A percentile compares a stretch with the other conserved stretches of the same genome.
Conservation (phyloP, 2,113 vertebrate genomes). For the Anhinga rufa region DNA sequence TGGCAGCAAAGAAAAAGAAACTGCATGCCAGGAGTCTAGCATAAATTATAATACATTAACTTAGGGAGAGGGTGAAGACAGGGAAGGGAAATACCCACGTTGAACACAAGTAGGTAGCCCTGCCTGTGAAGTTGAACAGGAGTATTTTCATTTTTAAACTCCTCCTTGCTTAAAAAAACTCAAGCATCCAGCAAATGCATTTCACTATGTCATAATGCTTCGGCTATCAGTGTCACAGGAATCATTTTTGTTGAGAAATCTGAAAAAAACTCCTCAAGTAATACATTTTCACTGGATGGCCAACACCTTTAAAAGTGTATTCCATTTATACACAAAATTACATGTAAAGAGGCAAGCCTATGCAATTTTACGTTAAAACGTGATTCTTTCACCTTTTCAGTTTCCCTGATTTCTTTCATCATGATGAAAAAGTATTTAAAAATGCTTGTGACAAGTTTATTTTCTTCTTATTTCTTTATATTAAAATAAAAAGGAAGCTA, state of each 20-base stretch:
- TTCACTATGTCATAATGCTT: not conserved
- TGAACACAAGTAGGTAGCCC: not conserved
- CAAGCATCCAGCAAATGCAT: not conserved
- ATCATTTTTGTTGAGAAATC: not conserved
- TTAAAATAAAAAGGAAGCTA: not conserved
- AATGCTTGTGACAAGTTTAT: not conserved
- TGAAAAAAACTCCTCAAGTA: not conserved
- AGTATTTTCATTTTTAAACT: not conserved
- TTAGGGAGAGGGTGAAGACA: not conserved
- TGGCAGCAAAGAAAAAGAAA: constrained; percentile 28
- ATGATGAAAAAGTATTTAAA: not conserved
- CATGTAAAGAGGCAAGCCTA: not conserved
- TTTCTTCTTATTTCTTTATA: not conserved
- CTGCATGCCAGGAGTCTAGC: not conserved
- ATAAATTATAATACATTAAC: constrained; percentile 35
- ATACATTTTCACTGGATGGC: not conserved
- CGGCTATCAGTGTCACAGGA: not conserved
- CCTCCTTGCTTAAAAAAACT: not conserved
- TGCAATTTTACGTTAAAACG: not conserved
- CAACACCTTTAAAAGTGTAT: not conserved
- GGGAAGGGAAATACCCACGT: not conserved
- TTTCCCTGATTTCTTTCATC: not conserved
- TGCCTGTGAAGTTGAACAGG: not conserved
- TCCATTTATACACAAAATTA: not conserved
- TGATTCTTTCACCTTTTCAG: not conserved